These are phyloP conservation scores for Mastomys coucha DNA, from an alignment of 2,113 vertebrate species.

Conservation along the genomic window DNA sequence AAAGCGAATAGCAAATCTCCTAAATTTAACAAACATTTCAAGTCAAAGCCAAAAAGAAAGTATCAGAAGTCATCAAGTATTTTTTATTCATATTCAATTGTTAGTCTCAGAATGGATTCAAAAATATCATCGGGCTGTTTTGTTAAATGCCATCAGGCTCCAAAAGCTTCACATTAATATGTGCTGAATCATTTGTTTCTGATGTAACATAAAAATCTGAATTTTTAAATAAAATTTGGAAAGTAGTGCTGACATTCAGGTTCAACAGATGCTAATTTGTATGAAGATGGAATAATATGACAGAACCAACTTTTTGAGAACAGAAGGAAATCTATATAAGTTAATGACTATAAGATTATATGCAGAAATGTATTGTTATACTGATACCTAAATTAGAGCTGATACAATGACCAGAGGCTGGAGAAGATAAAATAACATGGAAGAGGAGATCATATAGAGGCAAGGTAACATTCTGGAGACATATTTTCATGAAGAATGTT, in stretches of 20 bases:
- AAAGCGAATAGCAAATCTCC: background rate
- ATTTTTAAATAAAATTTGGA: constrained; percentile 31
- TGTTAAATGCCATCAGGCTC: background rate
- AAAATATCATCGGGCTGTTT: background rate
- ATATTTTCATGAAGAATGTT: background rate
- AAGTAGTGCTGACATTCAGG: background rate
- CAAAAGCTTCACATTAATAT: background rate
- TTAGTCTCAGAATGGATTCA: constrained; percentile 21
- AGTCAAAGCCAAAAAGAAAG: background rate
- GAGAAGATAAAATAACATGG: background rate
- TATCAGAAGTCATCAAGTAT: background rate
- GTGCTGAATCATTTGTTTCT: background rate
- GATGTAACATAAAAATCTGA: background rate
- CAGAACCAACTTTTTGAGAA: background rate
- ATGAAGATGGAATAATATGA: background rate
- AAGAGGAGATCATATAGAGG: background rate
- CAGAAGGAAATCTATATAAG: background rate
- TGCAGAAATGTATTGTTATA: background rate
- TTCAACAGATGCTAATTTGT: constrained; percentile 6
- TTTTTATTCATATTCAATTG: background rate
- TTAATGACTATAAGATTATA: background rate
- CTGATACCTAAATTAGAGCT: background rate
- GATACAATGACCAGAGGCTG: background rate
- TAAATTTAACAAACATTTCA: background rate
- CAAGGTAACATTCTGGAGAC: background rate